Conservation (phyloP, 2,797 vertebrate species). For the Cuniculus paca region DNA sequence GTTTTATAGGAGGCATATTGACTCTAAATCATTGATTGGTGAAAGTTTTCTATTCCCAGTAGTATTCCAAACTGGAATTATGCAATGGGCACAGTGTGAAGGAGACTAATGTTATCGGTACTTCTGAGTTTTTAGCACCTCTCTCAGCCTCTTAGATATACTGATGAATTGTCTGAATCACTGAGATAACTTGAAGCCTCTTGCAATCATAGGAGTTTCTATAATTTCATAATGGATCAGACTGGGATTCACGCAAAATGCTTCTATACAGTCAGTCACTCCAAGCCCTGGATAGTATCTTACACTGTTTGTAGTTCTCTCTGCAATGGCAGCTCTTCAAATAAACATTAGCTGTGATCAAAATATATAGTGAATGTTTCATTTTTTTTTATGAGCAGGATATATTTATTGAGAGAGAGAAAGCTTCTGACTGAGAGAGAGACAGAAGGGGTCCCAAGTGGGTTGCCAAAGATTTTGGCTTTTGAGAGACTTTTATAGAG, state of each 20-base stretch:
- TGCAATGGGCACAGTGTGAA: not conserved
- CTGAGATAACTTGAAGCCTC: not conserved
- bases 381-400: no score
- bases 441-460: no score
- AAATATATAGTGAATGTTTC: not conserved
- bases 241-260: not conserved
- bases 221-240: not conserved
- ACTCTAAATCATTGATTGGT: not conserved
- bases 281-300: not conserved
- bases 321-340: not conserved
- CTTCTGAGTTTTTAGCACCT: not conserved
- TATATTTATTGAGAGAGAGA: no score
- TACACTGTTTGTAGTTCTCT: not conserved
- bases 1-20: not conserved
- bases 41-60: not conserved
- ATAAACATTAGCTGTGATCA: not conserved
- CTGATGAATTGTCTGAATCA: not conserved
- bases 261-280: not conserved
- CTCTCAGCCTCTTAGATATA: not conserved
- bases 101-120: not conserved
- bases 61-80: not conserved
- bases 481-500: no score
- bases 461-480: no score
- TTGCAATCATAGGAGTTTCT: not conserved
- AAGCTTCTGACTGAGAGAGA: no score